Evolutionary conservation across 35 echinoderm and acorn worm genomes (phyloP).

Genomic region (Patiria miniata): DNA sequence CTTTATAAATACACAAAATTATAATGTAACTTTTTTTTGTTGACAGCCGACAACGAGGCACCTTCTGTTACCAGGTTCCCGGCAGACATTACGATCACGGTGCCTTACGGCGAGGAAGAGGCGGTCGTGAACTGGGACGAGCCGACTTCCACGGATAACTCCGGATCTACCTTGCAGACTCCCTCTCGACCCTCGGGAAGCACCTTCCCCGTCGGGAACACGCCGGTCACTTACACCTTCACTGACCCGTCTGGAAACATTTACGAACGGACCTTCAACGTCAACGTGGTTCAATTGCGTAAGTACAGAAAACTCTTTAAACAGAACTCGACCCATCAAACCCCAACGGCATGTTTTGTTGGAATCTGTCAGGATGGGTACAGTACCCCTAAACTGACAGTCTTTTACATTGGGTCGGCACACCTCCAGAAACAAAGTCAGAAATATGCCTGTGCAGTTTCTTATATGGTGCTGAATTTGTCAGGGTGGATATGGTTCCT

Average conservation of each 20-base stretch:
- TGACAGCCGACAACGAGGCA: constrained; percentile 50
- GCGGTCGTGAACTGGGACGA: constrained; percentile 31
- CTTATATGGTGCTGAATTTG: too few relatives aligned
- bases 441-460: too few relatives aligned
- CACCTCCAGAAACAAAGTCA: too few relatives aligned
- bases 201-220: constrained; percentile 46
- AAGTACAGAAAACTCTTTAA: too few relatives aligned
- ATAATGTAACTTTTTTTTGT: background rate
- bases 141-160: constrained; percentile 63
- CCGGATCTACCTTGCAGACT: background rate
- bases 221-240: constrained; percentile 48
- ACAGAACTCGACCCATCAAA: too few relatives aligned
- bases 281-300: constrained; percentile 32
- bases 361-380: too few relatives aligned
- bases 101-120: constrained; percentile 36
- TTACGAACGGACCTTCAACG: constrained; percentile 39
- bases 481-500: too few relatives aligned
- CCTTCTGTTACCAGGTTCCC: constrained; percentile 52
- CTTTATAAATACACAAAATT: too few relatives aligned
- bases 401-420: too few relatives aligned
- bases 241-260: constrained; percentile 29
- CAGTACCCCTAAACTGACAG: too few relatives aligned
- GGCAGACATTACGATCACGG: constrained; percentile 3
- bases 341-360: too few relatives aligned
- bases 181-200: constrained; percentile 26